Evolutionary conservation across 2,797 vertebrate genomes (phyloP), one percentile per base, ranked within the genome.

Genomic region (Pyrocephalus nanus): DNA sequence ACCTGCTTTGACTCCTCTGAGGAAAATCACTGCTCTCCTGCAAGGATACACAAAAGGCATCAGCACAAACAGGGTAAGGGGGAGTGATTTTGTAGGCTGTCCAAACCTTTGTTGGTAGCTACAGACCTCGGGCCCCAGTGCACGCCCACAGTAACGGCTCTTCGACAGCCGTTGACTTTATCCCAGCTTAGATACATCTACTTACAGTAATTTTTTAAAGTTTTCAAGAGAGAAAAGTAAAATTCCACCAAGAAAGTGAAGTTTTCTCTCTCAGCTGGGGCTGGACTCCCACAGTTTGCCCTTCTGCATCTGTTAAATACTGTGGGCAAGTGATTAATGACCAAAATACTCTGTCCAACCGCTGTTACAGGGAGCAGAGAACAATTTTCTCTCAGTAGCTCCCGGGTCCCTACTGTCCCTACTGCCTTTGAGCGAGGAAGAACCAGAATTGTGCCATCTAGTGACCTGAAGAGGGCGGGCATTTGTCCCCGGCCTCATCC

Each of bases 361-460:
- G 3, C 47, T 20, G 3, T 20, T 80, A 25, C 4, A 65, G 22
- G 60, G 40, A 66, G 47, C 0, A 1, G 40, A 81, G 73, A 34
- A 40, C 62, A 16, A 15, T 76, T 62, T 91, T 75, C n/a, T 72
- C 25, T 9, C 3, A 1, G 45, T 12, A 65, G 53, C 42, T 91
- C 8, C 50, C 30, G 50, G 8, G 34, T 64, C 60, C 55, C 48
- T 79, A 77, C 70, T 84, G 58, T 17, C n/a, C n/a, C n/a, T n/a
- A 38, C 67, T 47, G 66, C 48, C 62, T 93, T 81, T 50, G 53
- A 93, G 70, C 0, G 0, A 73, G 70, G 42, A 58, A 87, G 54
- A 81, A 48, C 62, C 73, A 45, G 80, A 67, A 76, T 70, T 92
- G 53, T 95, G 90, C 64, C 83, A 87, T 80, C 60, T 79, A 94